A percentile compares a stretch with the other conserved stretches of the same genome.
These are phyloP conservation scores for Maniola jurtina DNA, from an alignment of 1,140 invertebrate genomes.

Conservation along the genomic window DNA sequence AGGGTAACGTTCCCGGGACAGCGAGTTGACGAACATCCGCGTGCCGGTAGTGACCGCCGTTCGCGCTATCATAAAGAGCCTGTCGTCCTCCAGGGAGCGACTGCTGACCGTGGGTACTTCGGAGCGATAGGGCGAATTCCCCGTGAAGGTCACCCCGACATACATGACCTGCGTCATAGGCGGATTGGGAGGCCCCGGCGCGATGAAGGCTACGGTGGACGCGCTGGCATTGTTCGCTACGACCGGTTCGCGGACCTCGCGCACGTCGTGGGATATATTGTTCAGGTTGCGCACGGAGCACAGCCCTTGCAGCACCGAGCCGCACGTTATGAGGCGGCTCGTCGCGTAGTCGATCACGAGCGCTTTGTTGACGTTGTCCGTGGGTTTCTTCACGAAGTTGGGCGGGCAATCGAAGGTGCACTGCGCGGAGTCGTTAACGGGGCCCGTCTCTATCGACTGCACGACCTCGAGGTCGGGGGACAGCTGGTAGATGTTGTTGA, in stretches of 20 bases:
- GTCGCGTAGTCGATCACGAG: conserved; percentile 96
- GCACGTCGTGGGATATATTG: conserved; percentile 90
- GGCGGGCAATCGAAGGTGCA: conserved; percentile 93
- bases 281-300: conserved; percentile 93
- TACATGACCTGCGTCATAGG: conserved; percentile 96
- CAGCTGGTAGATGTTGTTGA: conserved; percentile 96
- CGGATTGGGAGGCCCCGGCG: conserved; percentile 93
- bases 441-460: conserved; percentile 91
- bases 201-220: conserved; percentile 98
- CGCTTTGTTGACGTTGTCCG: conserved; percentile 97
- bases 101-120: conserved; percentile 97
- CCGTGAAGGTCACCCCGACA: conserved; percentile 96
- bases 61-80: conserved; percentile 94
- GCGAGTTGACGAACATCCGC: conserved; percentile 93
- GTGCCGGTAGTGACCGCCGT: conserved; percentile 95
- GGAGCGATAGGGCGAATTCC: conserved; percentile 94
- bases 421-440: conserved; percentile 91
- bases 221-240: conserved; percentile 96
- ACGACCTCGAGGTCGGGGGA: conserved; percentile 90
- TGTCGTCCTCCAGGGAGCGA: conserved; percentile 91
- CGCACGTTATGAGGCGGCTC: conserved; percentile 94
- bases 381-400: conserved; percentile 84
- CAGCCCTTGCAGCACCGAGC: conserved; percentile 93
- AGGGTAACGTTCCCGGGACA: conserved; percentile 94
- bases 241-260: conserved; percentile 91